Evolutionary conservation across 2,113 vertebrate genomes (phyloP).

Genomic region (Pterocles burchelli): DNA sequence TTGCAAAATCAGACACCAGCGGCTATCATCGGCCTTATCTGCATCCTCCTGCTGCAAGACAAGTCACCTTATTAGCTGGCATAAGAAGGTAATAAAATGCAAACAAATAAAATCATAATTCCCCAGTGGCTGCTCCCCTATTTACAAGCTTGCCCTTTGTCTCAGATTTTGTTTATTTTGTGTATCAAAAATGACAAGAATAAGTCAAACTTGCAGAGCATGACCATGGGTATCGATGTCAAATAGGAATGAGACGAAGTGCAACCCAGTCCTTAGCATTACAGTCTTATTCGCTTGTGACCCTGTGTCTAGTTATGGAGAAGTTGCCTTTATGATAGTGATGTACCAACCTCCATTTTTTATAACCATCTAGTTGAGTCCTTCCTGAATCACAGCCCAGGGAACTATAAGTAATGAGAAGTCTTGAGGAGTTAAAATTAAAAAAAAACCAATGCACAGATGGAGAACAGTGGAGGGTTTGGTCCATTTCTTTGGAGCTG

Average conservation of each 20-base stretch:
- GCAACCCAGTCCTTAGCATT: not conserved
- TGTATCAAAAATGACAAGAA: not conserved
- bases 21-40: not conserved
- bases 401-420: not conserved
- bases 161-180: conserved; percentile 2
- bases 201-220: not conserved
- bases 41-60: not conserved
- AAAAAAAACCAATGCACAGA: not conserved
- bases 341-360: not conserved
- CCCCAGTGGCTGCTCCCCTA: not conserved
- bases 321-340: not conserved
- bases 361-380: not conserved
- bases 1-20: conserved; percentile 32
- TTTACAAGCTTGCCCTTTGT: conserved; percentile 11
- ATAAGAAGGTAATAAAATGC: not conserved
- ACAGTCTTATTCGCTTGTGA: not conserved
- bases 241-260: not conserved
- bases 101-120: conserved; percentile 33
- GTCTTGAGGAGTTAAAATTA: not conserved
- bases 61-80: not conserved
- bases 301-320: not conserved
- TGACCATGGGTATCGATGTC: not conserved
- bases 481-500: not conserved
- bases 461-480: not conserved
- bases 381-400: not conserved